A percentile compares a stretch with the other conserved stretches of the same genome.
Conservation (phyloP, 2,888 invertebrate species). For the Andrena bucephala region DNA sequence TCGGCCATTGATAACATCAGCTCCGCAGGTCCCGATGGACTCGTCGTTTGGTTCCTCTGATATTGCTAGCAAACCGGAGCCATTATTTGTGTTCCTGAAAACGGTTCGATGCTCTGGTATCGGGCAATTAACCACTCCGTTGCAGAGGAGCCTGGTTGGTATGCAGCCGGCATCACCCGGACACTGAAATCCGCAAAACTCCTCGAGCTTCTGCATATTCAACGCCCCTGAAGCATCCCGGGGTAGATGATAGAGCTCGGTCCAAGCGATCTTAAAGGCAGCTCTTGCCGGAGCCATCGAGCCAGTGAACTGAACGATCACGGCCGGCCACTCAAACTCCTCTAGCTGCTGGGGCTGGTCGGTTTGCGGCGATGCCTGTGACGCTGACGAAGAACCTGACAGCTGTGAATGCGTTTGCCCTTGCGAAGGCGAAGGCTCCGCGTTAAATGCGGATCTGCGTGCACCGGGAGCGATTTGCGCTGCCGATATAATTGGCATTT, state of each 20-base stretch:
- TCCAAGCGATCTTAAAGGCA: slow-evolving; percentile 96
- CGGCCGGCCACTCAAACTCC: slow-evolving; percentile 86
- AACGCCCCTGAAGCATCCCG: slow-evolving; percentile 93
- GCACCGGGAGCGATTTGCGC: slow-evolving; percentile 88
- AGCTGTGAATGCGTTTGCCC: slow-evolving; percentile 25
- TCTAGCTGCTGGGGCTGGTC: slow-evolving; percentile 31
- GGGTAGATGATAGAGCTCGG: slow-evolving; percentile 94
- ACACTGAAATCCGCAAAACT: slow-evolving; percentile 94
- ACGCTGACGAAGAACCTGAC: slow-evolving; percentile 73
- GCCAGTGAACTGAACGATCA: slow-evolving; percentile 91
- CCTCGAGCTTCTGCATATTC: slow-evolving; percentile 91
- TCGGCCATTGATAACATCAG: slow-evolving; percentile 79
- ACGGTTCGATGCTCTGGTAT: slow-evolving; percentile 84
- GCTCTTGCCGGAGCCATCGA: slow-evolving; percentile 92
- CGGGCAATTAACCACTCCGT: slow-evolving; percentile 95
- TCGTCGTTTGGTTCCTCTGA: slow-evolving; percentile 89
- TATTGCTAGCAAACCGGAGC: slow-evolving; percentile 30
- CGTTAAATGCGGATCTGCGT: neutral
- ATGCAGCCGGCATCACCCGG: slow-evolving; percentile 95
- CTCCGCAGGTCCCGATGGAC: slow-evolving; percentile 90
- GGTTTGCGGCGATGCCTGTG: slow-evolving; percentile 67
- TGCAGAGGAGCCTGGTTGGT: slow-evolving; percentile 93
- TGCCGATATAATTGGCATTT: slow-evolving; percentile 92
- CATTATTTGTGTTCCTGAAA: slow-evolving; percentile 62
- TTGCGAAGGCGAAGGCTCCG: slow-evolving; percentile 2